Evolutionary conservation across 1,140 invertebrate species (phyloP).

Genomic region (Homarus americanus): DNA sequence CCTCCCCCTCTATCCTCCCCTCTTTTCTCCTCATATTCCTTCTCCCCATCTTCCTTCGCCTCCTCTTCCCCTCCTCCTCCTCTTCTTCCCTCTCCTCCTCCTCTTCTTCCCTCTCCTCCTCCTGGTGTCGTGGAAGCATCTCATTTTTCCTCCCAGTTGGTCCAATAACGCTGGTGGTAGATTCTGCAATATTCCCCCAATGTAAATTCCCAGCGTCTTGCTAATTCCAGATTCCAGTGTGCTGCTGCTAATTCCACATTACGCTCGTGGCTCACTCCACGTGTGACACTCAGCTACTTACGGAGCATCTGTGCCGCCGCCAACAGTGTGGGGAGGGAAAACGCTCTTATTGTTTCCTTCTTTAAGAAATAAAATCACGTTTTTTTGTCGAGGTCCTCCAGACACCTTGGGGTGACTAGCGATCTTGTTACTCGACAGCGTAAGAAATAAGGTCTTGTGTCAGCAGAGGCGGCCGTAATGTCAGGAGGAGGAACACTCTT

Average conservation of each 20-base stretch:
- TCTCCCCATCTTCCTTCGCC: not conserved
- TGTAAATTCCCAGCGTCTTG: not conserved
- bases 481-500: too few relatives aligned
- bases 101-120: not conserved
- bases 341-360: not conserved
- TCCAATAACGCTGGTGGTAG: not conserved
- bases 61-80: not conserved
- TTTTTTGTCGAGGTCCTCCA: too few relatives aligned
- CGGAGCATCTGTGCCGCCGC: too few relatives aligned
- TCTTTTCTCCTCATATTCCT: not conserved
- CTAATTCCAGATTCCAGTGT: not conserved
- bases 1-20: not conserved
- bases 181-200: not conserved
- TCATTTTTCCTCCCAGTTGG: too few relatives aligned
- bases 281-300: too few relatives aligned
- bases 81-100: not conserved
- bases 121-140: too few relatives aligned
- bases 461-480: too few relatives aligned
- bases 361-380: not conserved
- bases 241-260: not conserved
- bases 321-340: not conserved
- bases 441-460: too few relatives aligned
- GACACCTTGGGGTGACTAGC: too few relatives aligned
- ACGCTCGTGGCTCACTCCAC: not conserved
- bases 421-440: too few relatives aligned